A percentile compares a stretch with the other conserved stretches of the same genome.
Conservation (phyloP, 2,888 invertebrate species). For the Catocala sponsa region DNA sequence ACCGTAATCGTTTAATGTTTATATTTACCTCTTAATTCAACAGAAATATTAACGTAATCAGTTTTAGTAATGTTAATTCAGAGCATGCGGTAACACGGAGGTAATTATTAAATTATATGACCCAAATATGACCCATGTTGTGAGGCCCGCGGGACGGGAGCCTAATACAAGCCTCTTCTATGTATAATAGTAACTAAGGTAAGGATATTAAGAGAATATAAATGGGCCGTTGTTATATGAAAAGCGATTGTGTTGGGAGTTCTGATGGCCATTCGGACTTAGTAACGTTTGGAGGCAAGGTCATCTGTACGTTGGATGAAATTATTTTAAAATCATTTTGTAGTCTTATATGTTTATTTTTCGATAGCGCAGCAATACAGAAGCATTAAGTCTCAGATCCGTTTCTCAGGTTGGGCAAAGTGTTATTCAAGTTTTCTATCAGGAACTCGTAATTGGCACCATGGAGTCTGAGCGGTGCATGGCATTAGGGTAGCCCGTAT, state of each 20-base stretch:
- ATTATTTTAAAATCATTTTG: too few relatives aligned
- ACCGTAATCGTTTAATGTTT: not conserved
- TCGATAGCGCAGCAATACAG: too few relatives aligned
- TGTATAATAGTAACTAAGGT: not conserved
- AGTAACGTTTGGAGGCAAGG: too few relatives aligned
- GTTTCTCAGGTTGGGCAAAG: too few relatives aligned
- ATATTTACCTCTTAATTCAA: not conserved
- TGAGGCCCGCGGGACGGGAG: constrained; percentile 14
- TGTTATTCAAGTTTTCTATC: too few relatives aligned
- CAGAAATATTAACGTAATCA: not conserved
- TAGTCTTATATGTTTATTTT: too few relatives aligned
- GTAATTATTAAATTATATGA: constrained; percentile 38
- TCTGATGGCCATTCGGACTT: not conserved
- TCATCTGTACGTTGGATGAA: too few relatives aligned
- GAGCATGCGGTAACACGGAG: constrained; percentile 5
- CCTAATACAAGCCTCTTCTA: not conserved
- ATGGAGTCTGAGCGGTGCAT: too few relatives aligned
- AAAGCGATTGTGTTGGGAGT: not conserved
- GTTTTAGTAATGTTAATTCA: constrained; percentile 19
- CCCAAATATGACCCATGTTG: constrained; percentile 16
- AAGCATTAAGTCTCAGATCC: too few relatives aligned
- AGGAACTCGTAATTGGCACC: too few relatives aligned
- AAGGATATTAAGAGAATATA: not conserved
- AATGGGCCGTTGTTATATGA: not conserved
- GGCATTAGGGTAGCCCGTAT: too few relatives aligned